Percentiles rank a stretch among this genome's conserved stretches.
These are phyloP conservation scores for Formica aserva DNA, from an alignment of 2,888 invertebrate genomes.

Conservation along the genomic window DNA sequence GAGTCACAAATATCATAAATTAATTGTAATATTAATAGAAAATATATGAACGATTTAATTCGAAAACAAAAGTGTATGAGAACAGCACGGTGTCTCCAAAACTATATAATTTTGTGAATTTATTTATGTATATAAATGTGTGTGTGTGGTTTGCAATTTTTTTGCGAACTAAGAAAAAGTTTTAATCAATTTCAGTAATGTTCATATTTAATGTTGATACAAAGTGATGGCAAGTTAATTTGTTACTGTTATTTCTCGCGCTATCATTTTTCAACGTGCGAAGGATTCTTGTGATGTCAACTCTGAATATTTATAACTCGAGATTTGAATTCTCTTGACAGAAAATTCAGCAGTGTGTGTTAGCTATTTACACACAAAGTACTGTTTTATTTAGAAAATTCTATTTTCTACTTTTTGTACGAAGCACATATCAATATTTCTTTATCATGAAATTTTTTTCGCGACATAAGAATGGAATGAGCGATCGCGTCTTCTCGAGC, in stretches of 20 bases:
- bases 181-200: background rate
- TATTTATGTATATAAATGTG: background rate
- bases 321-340: background rate
- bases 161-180: conserved; percentile 3
- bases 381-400: conserved; percentile 4
- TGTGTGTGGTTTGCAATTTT: background rate
- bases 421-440: background rate
- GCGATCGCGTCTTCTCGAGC: background rate
- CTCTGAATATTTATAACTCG: background rate
- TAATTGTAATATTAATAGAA: background rate
- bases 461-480: conserved; percentile 1
- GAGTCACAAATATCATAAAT: background rate
- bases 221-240: conserved; percentile 8
- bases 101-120: background rate
- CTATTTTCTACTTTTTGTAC: conserved; percentile 1
- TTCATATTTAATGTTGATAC: background rate
- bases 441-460: conserved; percentile 23
- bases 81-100: background rate
- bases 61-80: background rate
- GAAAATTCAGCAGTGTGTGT: background rate
- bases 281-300: conserved; percentile 12
- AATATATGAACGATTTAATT: background rate
- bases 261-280: conserved; percentile 15
- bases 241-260: background rate
- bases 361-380: conserved; percentile 25